Conservation (phyloP, 2,797 vertebrate species). For the Pelodytes ibericus region DNA sequence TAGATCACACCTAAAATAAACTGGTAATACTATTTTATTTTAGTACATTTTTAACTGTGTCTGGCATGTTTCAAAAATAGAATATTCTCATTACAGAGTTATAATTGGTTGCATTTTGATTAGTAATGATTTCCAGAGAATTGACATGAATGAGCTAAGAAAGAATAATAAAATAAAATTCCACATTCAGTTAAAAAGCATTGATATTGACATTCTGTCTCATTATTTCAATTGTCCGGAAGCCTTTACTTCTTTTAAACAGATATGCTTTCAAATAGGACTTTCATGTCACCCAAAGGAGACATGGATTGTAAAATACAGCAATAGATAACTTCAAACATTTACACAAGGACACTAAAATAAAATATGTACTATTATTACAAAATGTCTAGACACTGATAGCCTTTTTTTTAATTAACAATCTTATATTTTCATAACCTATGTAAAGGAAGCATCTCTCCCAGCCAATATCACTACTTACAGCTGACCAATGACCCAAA, state of each 20-base stretch:
- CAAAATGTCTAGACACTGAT: slow-evolving; percentile 26
- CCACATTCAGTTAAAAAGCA: not conserved
- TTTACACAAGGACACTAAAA: not conserved
- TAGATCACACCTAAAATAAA: too few relatives aligned
- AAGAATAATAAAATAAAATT: not conserved
- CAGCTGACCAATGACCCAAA: not conserved
- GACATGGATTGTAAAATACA: slow-evolving; percentile 7
- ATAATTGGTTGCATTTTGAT: not conserved
- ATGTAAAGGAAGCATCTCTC: not conserved
- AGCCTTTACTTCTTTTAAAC: not conserved
- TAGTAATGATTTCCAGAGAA: too few relatives aligned
- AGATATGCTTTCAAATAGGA: slow-evolving; percentile 9
- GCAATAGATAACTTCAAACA: slow-evolving; percentile 10
- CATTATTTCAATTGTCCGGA: not conserved
- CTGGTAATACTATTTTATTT: not conserved
- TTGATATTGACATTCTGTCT: not conserved
- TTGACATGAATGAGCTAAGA: too few relatives aligned
- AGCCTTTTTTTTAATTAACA: not conserved
- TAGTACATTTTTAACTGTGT: not conserved
- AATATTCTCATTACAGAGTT: not conserved
- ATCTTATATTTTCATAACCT: slow-evolving; percentile 26
- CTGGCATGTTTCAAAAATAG: not conserved
- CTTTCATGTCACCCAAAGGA: slow-evolving; percentile 19
- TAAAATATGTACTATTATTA: slow-evolving; percentile 12
- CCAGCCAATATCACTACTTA: not conserved